These are phyloP conservation scores for Carterocephalus palaemon DNA, from an alignment of 2,888 invertebrate species.

Conservation along the genomic window DNA sequence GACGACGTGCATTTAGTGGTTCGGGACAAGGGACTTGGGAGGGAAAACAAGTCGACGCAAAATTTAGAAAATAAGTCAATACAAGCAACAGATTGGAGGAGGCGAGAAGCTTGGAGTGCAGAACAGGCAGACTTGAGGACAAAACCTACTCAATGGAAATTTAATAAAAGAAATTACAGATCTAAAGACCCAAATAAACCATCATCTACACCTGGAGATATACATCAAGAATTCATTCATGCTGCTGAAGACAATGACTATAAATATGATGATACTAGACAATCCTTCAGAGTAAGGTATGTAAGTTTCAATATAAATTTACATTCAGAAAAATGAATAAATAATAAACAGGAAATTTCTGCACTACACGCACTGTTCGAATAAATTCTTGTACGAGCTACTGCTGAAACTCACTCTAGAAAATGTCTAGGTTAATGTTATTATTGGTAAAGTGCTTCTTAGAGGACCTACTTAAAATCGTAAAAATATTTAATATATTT, in stretches of 20 bases:
- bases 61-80: constrained; percentile 85
- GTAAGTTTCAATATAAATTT: background rate
- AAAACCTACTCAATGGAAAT: constrained; percentile 85
- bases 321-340: too few relatives aligned
- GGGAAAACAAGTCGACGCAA: constrained; percentile 88
- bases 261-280: constrained; percentile 65
- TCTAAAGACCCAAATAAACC: constrained; percentile 74
- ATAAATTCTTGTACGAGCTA: too few relatives aligned
- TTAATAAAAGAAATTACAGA: constrained; percentile 82
- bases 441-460: too few relatives aligned
- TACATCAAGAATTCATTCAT: constrained; percentile 71
- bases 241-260: constrained; percentile 71
- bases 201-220: constrained; percentile 68
- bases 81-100: constrained; percentile 87
- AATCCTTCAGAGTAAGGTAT: constrained; percentile 66
- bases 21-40: constrained; percentile 83
- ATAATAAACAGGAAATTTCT: too few relatives aligned
- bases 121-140: constrained; percentile 83
- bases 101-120: constrained; percentile 92
- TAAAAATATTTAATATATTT: too few relatives aligned
- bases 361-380: too few relatives aligned
- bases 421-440: too few relatives aligned
- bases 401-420: too few relatives aligned
- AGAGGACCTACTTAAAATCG: too few relatives aligned
- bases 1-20: constrained; percentile 87